Percentiles rank a stretch among this genome's conserved stretches.
Evolutionary conservation across 2,113 vertebrate species (phyloP).

Genomic region (Ornithorhynchus anatinus): DNA sequence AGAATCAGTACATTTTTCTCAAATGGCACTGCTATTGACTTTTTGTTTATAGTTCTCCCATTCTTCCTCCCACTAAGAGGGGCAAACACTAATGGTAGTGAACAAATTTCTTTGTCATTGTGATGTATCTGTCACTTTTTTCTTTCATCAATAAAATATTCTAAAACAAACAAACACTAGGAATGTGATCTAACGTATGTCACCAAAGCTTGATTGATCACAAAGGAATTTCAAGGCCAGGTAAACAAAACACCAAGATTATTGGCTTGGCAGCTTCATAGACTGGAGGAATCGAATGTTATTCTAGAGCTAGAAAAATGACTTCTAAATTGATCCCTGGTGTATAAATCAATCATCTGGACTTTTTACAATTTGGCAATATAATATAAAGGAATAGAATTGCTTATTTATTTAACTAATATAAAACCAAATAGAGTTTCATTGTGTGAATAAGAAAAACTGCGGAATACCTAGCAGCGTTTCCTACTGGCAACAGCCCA

Average conservation of each 20-base stretch:
- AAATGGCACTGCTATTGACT: background rate
- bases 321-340: constrained; percentile 44
- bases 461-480: constrained; percentile 30
- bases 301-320: constrained; percentile 43
- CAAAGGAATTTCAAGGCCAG: constrained; percentile 51
- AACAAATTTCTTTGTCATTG: constrained; percentile 17
- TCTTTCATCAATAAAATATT: constrained; percentile 19
- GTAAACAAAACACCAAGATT: constrained; percentile 46
- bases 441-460: constrained; percentile 19
- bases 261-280: constrained; percentile 39
- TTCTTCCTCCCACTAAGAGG: constrained; percentile 8
- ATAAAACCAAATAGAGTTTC: constrained; percentile 37
- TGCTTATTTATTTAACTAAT: constrained; percentile 56
- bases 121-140: constrained; percentile 1
- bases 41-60: background rate
- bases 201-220: constrained; percentile 49
- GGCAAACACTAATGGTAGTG: constrained; percentile 5
- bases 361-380: constrained; percentile 36
- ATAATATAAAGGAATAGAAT: constrained; percentile 42
- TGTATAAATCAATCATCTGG: constrained; percentile 42
- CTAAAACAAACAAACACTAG: constrained; percentile 23
- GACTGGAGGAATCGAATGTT: constrained; percentile 39
- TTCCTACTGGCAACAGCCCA: constrained; percentile 3
- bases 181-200: constrained; percentile 50
- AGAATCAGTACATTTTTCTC: background rate